Conservation (phyloP, 2,888 invertebrate species). For the Lasioglossum vierecki region DNA sequence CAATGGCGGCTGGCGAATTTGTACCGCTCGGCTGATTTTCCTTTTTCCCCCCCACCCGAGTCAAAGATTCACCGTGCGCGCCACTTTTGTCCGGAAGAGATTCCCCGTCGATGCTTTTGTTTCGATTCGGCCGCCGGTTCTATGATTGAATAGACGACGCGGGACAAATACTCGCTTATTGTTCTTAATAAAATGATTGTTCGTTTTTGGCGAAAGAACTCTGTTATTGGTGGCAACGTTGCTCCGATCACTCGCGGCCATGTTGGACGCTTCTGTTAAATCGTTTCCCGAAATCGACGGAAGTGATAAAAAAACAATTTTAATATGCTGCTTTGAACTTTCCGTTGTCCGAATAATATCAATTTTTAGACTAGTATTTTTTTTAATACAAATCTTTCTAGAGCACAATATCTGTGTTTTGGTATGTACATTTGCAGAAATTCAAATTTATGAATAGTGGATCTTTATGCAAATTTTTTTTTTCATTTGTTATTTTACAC, state of each 20-base stretch:
- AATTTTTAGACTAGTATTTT: not conserved
- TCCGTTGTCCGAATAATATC: not conserved
- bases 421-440: not conserved
- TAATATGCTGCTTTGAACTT: not conserved
- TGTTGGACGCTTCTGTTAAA: not conserved
- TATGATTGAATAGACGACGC: not conserved
- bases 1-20: constrained; percentile 34
- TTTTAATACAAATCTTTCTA: not conserved
- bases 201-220: not conserved
- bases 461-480: not conserved
- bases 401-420: too few relatives aligned
- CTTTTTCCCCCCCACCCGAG: constrained; percentile 5
- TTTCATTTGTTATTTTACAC: not conserved
- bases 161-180: not conserved
- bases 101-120: constrained; percentile 15
- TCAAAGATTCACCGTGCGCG: constrained; percentile 19
- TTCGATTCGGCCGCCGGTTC: not conserved
- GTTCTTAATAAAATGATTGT: not conserved
- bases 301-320: not conserved
- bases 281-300: not conserved
- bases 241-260: not conserved
- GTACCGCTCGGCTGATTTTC: constrained; percentile 11
- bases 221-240: not conserved
- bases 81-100: constrained; percentile 1
- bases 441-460: not conserved